Base-by-base conservation (phyloP, 2,797 vertebrate species). In the Chaunax sp. region DNA sequence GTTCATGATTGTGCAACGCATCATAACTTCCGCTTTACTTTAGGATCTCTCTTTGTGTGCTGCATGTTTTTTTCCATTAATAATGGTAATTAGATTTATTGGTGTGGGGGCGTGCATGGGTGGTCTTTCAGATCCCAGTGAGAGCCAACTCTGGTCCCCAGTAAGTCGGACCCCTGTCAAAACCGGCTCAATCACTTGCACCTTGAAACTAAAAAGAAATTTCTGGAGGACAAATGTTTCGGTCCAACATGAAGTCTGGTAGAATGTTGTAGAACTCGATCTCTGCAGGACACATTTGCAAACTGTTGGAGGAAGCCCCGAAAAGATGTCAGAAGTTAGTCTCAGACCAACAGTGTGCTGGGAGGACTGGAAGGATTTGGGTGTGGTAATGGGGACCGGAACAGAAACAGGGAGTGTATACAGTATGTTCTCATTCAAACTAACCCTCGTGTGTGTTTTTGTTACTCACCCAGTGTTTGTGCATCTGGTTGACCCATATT, bases 351-450 rank as follows among this genome's bases (percentile, higher is more conserved):
- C 38, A 5, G 4, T 2, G 47, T 61, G 35, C 50, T 33, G 23
- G 15, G 7, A 19, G 16, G 33, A 13, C 26, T 22, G 25, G 14
- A 26, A n/a, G 19, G 46, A 30, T 53, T 54, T 15, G 61, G 64
- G 64, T 55, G 72, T 72, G 75, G 64, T 47, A 37, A 40, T 61
- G 40, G 22, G 23, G 14, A 9, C 40, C 43, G 12, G 45, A 57
- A 25, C 50, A 3, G 12, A 11, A 51, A 15, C 14, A n/a, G 28
- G 11, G 3, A 40, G 22, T 58, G 30, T 37, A 49, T 33, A 8
- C 28, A 30, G 28, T 30, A 46, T 38, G 45, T 69, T 56, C 22
- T 30, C 6, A 7, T 1, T 51, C 7, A 38, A 44, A 40, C 35
- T 8, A 12, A 40, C 28, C 28, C 28, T 30, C 9, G 28, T 30